Evolutionary conservation across 2,113 vertebrate species (phyloP).

Genomic region (Astatotilapia flaviijosephi): DNA sequence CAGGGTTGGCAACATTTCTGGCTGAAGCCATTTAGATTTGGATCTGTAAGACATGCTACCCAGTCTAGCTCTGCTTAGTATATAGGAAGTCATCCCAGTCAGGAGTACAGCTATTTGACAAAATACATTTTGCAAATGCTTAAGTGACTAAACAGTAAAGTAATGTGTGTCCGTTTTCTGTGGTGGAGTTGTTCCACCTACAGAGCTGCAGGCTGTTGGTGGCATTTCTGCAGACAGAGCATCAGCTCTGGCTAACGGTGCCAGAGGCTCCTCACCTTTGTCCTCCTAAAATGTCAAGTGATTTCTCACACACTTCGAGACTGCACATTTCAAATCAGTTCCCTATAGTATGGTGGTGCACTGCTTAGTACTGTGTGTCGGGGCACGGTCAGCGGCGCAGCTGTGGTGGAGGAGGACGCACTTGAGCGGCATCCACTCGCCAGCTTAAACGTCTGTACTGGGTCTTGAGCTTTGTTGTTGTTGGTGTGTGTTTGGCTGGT

Average conservation of each 20-base stretch:
- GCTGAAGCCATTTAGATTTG: neutral
- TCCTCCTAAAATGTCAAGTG: neutral
- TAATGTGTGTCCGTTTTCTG: rapidly evolving
- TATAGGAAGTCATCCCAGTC: neutral
- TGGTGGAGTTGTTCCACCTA: neutral
- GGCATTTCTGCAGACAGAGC: neutral
- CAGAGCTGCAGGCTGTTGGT: neutral
- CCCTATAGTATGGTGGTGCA: neutral
- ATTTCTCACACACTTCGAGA: neutral
- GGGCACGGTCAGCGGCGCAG: neutral
- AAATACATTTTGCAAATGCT: neutral
- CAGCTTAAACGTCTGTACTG: neutral
- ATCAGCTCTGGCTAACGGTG: neutral
- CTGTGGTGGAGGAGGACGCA: neutral
- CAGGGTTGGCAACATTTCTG: neutral
- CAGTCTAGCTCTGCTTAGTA: neutral
- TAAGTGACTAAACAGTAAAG: neutral
- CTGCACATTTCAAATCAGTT: neutral
- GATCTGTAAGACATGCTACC: neutral
- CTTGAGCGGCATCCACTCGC: neutral
- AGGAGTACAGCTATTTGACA: neutral
- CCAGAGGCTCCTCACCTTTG: neutral
- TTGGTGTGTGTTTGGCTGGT: neutral
- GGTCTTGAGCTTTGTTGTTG: neutral
- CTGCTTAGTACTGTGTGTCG: neutral